Conservation (phyloP, 2,797 vertebrate species). For the Sebastes oblongus region DNA sequence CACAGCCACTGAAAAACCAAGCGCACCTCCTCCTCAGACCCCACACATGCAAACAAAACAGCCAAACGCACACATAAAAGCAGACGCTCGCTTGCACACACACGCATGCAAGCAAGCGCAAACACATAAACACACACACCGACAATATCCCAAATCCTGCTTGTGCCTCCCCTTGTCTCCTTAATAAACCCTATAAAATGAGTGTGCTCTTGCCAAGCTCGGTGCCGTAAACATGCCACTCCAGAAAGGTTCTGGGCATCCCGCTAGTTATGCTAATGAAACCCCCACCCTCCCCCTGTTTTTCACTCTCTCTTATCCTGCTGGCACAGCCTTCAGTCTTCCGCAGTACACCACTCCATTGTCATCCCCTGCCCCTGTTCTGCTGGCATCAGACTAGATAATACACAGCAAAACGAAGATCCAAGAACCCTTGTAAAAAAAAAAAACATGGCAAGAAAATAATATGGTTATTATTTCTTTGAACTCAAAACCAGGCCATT, state of each 20-base stretch:
- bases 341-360: constrained; percentile 74
- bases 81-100: constrained; percentile 41
- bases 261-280: constrained; percentile 98
- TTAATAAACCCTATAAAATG: constrained; percentile 91
- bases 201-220: constrained; percentile 89
- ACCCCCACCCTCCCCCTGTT: constrained; percentile 72
- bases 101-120: constrained; percentile 75
- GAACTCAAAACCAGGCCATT: constrained; percentile 81
- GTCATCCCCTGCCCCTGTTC: constrained; percentile 80
- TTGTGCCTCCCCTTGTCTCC: constrained; percentile 84
- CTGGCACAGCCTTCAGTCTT: constrained; percentile 81
- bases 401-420: constrained; percentile 80
- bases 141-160: constrained; percentile 87
- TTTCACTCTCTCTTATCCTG: constrained; percentile 79
- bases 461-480: constrained; percentile 80
- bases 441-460: constrained; percentile 78
- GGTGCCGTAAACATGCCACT: constrained; percentile 90
- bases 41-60: constrained; percentile 81
- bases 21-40: constrained; percentile 60
- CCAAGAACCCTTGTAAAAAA: constrained; percentile 74
- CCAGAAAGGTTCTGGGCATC: constrained; percentile 91
- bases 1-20: constrained; percentile 61
- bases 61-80: constrained; percentile 57
- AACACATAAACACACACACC: constrained; percentile 66
- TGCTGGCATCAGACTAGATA: constrained; percentile 80